phyloP scores from a whole-genome alignment of 1,140 invertebrate genomes.

The Philopotamus ludificatus region DNA sequence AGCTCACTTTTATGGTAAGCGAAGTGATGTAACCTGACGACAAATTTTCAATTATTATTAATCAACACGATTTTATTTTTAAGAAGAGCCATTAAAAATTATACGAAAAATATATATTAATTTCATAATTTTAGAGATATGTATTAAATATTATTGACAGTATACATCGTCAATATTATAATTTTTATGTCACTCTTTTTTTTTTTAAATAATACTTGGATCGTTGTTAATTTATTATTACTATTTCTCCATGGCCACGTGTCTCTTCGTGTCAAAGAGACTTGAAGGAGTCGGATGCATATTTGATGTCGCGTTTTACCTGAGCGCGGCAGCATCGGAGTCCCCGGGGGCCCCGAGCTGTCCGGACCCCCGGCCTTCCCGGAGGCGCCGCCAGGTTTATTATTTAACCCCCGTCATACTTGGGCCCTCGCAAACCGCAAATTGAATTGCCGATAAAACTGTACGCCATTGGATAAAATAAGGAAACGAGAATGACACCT shows the following conservation, averaged over 20 bases:
- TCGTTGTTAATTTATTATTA: not conserved
- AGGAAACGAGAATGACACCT: constrained; percentile 16
- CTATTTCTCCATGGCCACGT: not conserved
- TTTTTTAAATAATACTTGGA: too few relatives aligned
- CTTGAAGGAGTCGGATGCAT: constrained; percentile 28
- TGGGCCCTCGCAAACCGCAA: constrained; percentile 26
- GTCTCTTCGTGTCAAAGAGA: constrained; percentile 24
- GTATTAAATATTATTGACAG: too few relatives aligned
- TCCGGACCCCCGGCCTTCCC: constrained; percentile 1
- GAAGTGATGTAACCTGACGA: constrained; percentile 9
- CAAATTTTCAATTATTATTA: not conserved
- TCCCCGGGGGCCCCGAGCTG: constrained; percentile 9
- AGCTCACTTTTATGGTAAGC: constrained; percentile 31
- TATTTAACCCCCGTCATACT: constrained; percentile 37
- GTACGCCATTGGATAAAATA: not conserved
- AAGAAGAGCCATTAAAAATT: too few relatives aligned
- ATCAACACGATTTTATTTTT: too few relatives aligned
- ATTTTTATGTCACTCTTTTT: too few relatives aligned
- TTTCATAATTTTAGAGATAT: too few relatives aligned
- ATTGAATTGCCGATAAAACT: constrained; percentile 41
- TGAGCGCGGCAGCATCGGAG: constrained; percentile 3
- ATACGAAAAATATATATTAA: too few relatives aligned
- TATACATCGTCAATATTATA: too few relatives aligned
- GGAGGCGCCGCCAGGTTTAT: constrained; percentile 15
- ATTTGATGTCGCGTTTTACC: constrained; percentile 39